Base-by-base conservation (phyloP, 1,140 invertebrate species). In the Drosophila aff. region DNA sequence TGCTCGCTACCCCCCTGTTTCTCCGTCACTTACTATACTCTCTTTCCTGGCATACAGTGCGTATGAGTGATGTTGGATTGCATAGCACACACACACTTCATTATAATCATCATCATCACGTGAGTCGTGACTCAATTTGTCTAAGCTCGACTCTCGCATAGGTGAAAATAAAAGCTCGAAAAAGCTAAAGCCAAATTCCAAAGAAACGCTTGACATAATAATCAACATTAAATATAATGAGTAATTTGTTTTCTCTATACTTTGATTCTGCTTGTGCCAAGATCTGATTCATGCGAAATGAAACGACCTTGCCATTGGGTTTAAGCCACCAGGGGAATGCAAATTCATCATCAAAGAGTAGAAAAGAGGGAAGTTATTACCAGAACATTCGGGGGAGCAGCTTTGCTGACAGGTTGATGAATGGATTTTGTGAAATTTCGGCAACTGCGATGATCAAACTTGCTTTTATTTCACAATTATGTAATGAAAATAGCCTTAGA, bases 81-180 rank as follows among this genome's bases (percentile, higher is more conserved):
- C 59, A 55, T 33, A 60, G 10, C 41, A n/a, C 58, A 46, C 58
- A 65, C 44, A 57, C 49, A 21, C 40, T 49, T 40, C 63, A 80
- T 64, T 46, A 68, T 31, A 50, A 68, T 79, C 52, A 80, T 31
- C 53, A 62, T 66, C 72, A 66, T 77, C 57, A 49, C 57, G 75
- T 57, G 57, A 66, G 44, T 79, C 76, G 79, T 78, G 75, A 78
- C 75, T 78, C 75, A 69, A 78, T 78, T 78, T 62, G 75, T 62
- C 43, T 57, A 78, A 78, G 75, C 62, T 40, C 18, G 15, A 28
- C 41, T 75, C 61, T 58, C 16, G 10, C 36, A 43, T 47, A 59
- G 52, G 68, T 59, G 52, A 23, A 71, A 58, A 58, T 18, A 23
- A 59, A 72, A 72, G 43, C 64, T 53, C 10, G 0, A 44, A 38